phyloP scores from a whole-genome alignment of 2,888 invertebrate species.

The Ochropacha duplaris region DNA sequence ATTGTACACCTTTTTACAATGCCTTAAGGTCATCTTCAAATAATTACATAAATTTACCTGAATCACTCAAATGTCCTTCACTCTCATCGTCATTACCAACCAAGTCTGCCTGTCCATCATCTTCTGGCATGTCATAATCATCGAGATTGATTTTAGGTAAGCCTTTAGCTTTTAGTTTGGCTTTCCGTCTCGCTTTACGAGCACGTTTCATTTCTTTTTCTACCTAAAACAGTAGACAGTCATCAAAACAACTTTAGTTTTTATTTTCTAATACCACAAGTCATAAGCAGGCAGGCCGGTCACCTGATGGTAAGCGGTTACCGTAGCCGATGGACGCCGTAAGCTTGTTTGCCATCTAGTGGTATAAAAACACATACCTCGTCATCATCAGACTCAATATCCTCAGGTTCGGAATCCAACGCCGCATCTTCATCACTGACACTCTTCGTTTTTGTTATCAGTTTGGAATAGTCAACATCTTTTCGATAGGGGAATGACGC shows the following conservation, averaged over 20 bases:
- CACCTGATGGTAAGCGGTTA: too few relatives aligned
- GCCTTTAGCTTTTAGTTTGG: constrained; percentile 75
- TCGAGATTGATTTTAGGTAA: constrained; percentile 89
- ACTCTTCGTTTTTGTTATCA: constrained; percentile 55
- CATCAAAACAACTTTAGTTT: too few relatives aligned
- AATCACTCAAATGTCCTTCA: constrained; percentile 75
- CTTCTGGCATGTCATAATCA: constrained; percentile 89
- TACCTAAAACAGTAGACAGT: constrained; percentile 40
- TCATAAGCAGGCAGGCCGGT: too few relatives aligned
- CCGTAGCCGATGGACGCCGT: too few relatives aligned
- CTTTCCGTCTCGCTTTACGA: constrained; percentile 81
- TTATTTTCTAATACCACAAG: too few relatives aligned
- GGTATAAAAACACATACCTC: constrained; percentile 54
- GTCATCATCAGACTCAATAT: constrained; percentile 76
- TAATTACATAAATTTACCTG: constrained; percentile 43
- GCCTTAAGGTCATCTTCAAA: too few relatives aligned
- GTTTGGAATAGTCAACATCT: constrained; percentile 68
- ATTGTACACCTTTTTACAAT: too few relatives aligned
- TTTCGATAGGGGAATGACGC: constrained; percentile 71
- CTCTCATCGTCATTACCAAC: constrained; percentile 77
- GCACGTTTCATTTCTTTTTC: constrained; percentile 84
- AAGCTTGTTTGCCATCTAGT: too few relatives aligned
- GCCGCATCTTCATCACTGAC: constrained; percentile 51
- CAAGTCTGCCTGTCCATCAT: constrained; percentile 88
- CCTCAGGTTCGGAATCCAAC: constrained; percentile 72